These are phyloP conservation scores for Pachyramphus minor DNA, from an alignment of 2,113 vertebrate genomes.

Conservation along the genomic window DNA sequence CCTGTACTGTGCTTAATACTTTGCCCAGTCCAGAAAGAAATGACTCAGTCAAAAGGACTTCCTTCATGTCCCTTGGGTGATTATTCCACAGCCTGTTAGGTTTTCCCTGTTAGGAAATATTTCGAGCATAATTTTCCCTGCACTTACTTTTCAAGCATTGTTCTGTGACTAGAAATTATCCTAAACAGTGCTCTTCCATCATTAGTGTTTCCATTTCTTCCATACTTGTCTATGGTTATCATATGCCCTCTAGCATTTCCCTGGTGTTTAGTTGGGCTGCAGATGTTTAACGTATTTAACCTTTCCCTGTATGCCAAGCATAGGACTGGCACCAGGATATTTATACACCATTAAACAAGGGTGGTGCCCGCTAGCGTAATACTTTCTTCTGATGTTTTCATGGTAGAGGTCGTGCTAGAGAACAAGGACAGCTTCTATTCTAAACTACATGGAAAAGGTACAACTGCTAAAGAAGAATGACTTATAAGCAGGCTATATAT, in stretches of 20 bases:
- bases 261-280: neutral
- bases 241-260: neutral
- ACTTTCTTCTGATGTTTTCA: slow-evolving; percentile 10
- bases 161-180: neutral
- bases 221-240: neutral
- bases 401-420: neutral
- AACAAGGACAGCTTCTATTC: neutral
- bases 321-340: neutral
- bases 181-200: neutral
- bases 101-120: neutral
- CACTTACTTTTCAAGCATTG: neutral
- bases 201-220: neutral
- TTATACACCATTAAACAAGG: slow-evolving; percentile 13
- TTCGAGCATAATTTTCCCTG: neutral
- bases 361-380: neutral
- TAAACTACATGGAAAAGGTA: neutral
- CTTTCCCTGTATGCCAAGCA: neutral
- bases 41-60: slow-evolving; percentile 31
- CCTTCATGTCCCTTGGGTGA: neutral
- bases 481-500: neutral
- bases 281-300: neutral
- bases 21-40: slow-evolving; percentile 5
- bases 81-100: neutral
- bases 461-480: neutral
- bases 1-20: neutral